Percentiles rank a stretch among this genome's conserved stretches.
These are phyloP conservation scores for Tenualosa thibaudeaui DNA, from an alignment of 2,797 vertebrate species.

Conservation along the genomic window DNA sequence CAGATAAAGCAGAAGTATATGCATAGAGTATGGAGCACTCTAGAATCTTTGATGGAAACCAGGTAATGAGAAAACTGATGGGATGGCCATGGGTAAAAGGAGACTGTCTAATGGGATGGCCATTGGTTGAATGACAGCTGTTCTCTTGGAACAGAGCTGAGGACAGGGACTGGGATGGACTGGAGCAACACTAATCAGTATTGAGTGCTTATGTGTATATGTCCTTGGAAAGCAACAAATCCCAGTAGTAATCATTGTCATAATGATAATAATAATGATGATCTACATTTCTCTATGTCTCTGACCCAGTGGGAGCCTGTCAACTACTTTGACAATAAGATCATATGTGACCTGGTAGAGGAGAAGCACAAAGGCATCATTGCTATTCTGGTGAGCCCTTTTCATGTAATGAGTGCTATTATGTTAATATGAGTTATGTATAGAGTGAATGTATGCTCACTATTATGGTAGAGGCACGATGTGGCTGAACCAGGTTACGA, in stretches of 20 bases:
- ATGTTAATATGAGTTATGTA: background rate
- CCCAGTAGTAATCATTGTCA: too few species aligned
- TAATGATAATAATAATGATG: too few species aligned
- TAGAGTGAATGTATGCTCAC: background rate
- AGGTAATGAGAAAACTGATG: background rate
- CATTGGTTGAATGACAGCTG: too few species aligned
- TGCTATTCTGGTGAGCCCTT: conserved; percentile 85
- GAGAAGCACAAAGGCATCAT: conserved; percentile 98
- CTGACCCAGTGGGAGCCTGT: conserved; percentile 90
- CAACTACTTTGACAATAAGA: conserved; percentile 98
- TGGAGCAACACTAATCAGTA: background rate
- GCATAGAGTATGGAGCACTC: too few species aligned
- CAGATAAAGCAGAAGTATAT: background rate
- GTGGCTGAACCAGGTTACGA: background rate
- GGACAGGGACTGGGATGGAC: too few species aligned
- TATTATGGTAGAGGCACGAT: background rate
- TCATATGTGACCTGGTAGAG: conserved; percentile 97
- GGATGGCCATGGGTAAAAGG: too few species aligned
- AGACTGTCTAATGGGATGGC: too few species aligned
- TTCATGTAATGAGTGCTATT: background rate
- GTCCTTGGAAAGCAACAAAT: background rate
- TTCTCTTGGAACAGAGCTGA: too few species aligned
- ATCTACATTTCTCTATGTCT: background rate
- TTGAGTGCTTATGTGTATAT: background rate
- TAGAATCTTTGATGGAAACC: too few species aligned